phyloP scores from a whole-genome alignment of 2,888 invertebrate genomes.

The Dorcus hopei region DNA sequence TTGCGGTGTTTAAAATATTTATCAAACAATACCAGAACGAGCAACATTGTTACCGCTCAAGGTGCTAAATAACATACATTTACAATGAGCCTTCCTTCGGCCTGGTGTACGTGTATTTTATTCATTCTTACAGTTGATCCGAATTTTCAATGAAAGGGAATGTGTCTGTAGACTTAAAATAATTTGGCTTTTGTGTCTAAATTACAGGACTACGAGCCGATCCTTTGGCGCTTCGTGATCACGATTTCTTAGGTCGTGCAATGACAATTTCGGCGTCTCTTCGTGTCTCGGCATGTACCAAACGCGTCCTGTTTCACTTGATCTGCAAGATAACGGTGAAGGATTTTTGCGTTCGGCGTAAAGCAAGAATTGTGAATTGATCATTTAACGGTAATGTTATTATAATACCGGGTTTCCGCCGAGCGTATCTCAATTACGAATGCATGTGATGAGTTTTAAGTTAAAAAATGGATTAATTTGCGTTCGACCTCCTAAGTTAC shows the following conservation, averaged over 20 bases:
- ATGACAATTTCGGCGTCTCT: slow-evolving; percentile 7
- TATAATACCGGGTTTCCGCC: background rate
- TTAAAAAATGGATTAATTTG: slow-evolving; percentile 26
- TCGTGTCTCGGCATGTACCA: too few species aligned
- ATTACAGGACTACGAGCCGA: slow-evolving; percentile 17
- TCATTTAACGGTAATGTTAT: too few species aligned
- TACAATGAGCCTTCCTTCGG: too few species aligned
- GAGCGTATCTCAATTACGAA: background rate
- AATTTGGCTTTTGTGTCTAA: slow-evolving; percentile 10
- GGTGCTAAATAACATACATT: too few species aligned
- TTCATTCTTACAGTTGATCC: background rate
- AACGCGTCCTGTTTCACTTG: too few species aligned
- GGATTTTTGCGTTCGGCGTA: too few species aligned
- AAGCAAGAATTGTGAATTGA: too few species aligned
- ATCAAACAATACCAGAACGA: too few species aligned
- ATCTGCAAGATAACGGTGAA: too few species aligned
- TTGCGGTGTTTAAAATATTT: too few species aligned
- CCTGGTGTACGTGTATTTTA: too few species aligned
- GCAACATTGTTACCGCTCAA: too few species aligned
- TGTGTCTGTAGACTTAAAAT: background rate
- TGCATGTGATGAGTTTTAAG: background rate
- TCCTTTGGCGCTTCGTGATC: slow-evolving; percentile 21
- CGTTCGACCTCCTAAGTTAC: slow-evolving; percentile 25
- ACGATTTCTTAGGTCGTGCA: slow-evolving; percentile 19
- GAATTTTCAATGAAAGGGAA: background rate